Conservation (phyloP, 2,888 invertebrate species). For the Amphipoea oculea region DNA sequence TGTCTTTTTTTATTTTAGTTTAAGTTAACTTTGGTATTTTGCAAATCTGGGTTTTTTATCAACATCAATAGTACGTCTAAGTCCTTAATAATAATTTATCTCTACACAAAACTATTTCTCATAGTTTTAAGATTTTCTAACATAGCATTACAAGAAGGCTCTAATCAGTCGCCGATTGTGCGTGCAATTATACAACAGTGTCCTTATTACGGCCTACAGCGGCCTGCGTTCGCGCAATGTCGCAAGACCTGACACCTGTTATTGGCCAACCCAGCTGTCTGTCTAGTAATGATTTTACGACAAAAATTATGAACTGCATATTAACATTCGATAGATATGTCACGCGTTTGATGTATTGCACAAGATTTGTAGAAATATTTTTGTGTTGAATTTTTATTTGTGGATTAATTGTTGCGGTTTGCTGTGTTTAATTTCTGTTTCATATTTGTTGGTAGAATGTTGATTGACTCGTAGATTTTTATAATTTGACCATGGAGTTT, state of each 20-base stretch:
- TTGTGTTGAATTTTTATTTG: slow-evolving; percentile 24
- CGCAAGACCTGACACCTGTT: slow-evolving; percentile 74
- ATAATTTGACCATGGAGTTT: neutral
- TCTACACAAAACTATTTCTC: neutral
- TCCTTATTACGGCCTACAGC: slow-evolving; percentile 64
- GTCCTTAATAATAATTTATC: neutral
- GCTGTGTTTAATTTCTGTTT: neutral
- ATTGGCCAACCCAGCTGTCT: slow-evolving; percentile 75
- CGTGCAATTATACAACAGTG: slow-evolving; percentile 64
- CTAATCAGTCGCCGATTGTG: slow-evolving; percentile 61
- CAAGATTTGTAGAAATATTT: slow-evolving; percentile 36
- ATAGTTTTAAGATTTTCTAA: slow-evolving; percentile 6
- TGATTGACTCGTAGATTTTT: neutral
- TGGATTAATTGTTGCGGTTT: neutral
- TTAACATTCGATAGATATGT: slow-evolving; percentile 51
- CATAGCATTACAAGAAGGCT: slow-evolving; percentile 9
- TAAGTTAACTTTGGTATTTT: neutral
- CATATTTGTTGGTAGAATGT: neutral
- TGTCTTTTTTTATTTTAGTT: neutral
- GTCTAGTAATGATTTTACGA: slow-evolving; percentile 67
- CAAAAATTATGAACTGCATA: slow-evolving; percentile 62
- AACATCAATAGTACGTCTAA: neutral
- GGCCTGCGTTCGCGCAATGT: slow-evolving; percentile 63
- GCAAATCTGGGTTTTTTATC: neutral
- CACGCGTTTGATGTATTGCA: slow-evolving; percentile 32